Evolutionary conservation across 2,888 invertebrate species (phyloP).

Genomic region (Microctonus brassicae): DNA sequence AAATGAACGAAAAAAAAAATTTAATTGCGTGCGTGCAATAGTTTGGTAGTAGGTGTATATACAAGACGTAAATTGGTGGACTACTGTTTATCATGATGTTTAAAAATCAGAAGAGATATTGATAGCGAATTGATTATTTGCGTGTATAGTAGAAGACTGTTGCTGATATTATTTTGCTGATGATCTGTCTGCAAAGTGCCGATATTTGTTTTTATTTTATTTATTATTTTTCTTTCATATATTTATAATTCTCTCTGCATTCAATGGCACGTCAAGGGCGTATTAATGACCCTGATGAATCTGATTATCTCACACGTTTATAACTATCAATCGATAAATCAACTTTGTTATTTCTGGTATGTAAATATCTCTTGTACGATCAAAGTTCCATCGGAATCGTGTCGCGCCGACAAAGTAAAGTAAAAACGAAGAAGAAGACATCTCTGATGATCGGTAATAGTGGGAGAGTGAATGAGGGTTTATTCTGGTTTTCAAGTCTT

Average conservation of each 20-base stretch:
- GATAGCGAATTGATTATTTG: neutral
- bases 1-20: neutral
- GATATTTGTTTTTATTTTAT: neutral
- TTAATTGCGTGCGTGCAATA: neutral
- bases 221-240: neutral
- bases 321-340: slow-evolving; percentile 53
- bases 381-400: slow-evolving; percentile 39
- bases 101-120: neutral
- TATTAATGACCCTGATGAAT: slow-evolving; percentile 52
- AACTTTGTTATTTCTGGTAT: slow-evolving; percentile 53
- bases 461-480: neutral
- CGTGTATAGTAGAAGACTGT: neutral
- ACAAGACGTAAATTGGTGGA: neutral
- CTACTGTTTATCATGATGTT: neutral
- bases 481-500: neutral
- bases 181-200: neutral
- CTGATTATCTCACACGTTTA: slow-evolving; percentile 35
- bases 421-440: slow-evolving; percentile 17
- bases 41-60: neutral
- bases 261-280: slow-evolving; percentile 31
- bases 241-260: neutral
- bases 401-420: slow-evolving; percentile 28
- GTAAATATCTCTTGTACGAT: slow-evolving; percentile 53
- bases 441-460: neutral
- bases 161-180: neutral